Percentiles rank a stretch among this genome's conserved stretches.
phyloP scores from a whole-genome alignment of 2,888 invertebrate genomes.

The Watsonalla binaria region DNA sequence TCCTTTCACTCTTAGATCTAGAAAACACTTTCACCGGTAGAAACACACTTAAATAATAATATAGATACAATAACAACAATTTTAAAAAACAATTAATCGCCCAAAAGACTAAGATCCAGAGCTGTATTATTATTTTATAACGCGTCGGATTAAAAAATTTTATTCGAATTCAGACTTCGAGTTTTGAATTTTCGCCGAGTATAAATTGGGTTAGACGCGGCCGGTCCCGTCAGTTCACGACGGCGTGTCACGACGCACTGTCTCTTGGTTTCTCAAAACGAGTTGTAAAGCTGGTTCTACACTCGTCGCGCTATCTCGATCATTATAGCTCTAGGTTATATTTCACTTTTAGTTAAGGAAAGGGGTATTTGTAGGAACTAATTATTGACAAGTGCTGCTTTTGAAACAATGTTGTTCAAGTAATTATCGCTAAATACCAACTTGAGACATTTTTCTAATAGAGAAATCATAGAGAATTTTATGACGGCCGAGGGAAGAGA shows the following conservation, averaged over 20 bases:
- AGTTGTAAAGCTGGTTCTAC: conserved; percentile 45
- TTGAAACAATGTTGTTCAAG: no score
- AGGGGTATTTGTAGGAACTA: no score
- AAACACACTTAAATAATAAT: conserved; percentile 3
- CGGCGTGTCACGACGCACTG: conserved; percentile 48
- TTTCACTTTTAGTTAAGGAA: conserved; percentile 27
- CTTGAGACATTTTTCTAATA: no score
- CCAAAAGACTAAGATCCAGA: neutral
- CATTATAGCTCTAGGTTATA: conserved; percentile 40
- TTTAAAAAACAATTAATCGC: neutral
- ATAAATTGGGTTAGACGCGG: neutral
- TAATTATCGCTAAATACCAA: no score
- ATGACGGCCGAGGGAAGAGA: no score
- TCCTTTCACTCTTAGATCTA: conserved; percentile 64
- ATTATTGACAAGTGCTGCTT: no score
- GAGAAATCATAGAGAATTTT: no score
- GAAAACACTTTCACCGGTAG: conserved; percentile 65
- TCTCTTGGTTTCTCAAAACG: conserved; percentile 55
- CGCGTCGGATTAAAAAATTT: neutral
- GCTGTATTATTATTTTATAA: neutral
- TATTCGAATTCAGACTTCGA: neutral
- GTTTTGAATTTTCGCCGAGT: neutral
- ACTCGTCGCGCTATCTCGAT: conserved; percentile 47
- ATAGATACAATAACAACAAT: neutral
- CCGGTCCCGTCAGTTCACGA: conserved; percentile 26